Evolutionary conservation across 30 jellyfish, hydroid and myxozoan species (phyloP).

Genomic region (Mastigias papua): DNA sequence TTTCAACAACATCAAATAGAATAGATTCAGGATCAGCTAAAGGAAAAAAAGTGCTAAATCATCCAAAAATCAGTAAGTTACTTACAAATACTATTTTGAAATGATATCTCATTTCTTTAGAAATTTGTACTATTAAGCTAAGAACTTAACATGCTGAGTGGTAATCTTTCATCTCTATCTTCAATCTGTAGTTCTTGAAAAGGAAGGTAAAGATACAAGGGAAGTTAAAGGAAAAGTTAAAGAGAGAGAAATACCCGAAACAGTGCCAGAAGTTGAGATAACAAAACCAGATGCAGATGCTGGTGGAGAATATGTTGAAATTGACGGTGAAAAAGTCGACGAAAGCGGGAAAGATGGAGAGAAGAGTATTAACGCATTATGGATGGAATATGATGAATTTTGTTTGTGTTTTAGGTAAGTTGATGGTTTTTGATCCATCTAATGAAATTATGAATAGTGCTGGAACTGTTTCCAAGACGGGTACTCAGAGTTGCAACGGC

Average conservation of each 20-base stretch:
- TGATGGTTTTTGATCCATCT: neutral
- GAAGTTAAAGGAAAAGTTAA: constrained; percentile 16
- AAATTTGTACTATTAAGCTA: no score
- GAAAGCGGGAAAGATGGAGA: constrained; percentile 73
- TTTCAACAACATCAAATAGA: constrained; percentile 27
- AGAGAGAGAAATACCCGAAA: constrained; percentile 42
- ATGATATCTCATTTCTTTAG: no score
- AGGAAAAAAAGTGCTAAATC: constrained; percentile 27
- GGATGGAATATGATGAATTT: constrained; percentile 94
- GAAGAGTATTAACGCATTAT: constrained; percentile 32
- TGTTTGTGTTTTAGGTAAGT: constrained; percentile 81
- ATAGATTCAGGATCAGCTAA: constrained; percentile 56
- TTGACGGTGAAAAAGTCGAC: constrained; percentile 70
- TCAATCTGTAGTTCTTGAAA: neutral
- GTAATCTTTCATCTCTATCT: no score
- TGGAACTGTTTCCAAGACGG: no score
- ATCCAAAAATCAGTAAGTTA: constrained; percentile 38
- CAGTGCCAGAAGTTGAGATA: constrained; percentile 65
- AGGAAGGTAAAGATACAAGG: neutral
- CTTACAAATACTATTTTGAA: no score
- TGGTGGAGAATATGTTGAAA: neutral
- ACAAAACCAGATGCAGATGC: constrained; percentile 40
- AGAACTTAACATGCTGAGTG: neutral
- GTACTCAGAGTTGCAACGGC: no score
- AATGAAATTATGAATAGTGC: neutral